phyloP scores from a whole-genome alignment of 2,888 invertebrate species.

The Agrilus mali region DNA sequence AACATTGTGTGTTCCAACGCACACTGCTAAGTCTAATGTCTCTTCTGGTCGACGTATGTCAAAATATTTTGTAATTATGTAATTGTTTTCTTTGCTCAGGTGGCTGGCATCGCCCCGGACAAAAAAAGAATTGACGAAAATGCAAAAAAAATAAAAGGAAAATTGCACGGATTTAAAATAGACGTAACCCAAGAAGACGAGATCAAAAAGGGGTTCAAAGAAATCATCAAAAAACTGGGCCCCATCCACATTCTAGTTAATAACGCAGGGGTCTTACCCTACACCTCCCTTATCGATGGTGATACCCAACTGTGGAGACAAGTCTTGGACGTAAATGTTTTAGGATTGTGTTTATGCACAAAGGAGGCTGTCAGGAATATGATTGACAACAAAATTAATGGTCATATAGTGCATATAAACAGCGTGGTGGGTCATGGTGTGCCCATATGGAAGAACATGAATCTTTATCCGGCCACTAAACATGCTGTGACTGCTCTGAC shows the following conservation, averaged over 20 bases:
- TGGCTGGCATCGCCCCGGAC: slow-evolving; percentile 1
- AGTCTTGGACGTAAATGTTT: slow-evolving; percentile 19
- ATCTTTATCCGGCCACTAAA: slow-evolving; percentile 9
- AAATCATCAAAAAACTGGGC: slow-evolving; percentile 11
- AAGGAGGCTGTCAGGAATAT: slow-evolving; percentile 17
- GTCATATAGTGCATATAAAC: slow-evolving; percentile 9
- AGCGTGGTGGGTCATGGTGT: slow-evolving; percentile 7
- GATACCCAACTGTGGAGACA: slow-evolving; percentile 17
- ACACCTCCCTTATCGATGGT: slow-evolving; percentile 13
- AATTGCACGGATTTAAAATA: slow-evolving; percentile 6
- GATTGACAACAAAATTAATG: slow-evolving; percentile 15
- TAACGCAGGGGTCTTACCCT: slow-evolving; percentile 10
- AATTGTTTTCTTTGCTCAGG: background rate
- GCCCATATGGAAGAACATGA: slow-evolving; percentile 5
- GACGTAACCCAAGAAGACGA: slow-evolving; percentile 11
- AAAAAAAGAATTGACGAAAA: slow-evolving; percentile 1
- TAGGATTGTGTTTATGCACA: slow-evolving; percentile 15
- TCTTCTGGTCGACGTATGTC: too few species aligned
- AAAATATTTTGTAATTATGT: too few species aligned
- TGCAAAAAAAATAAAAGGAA: slow-evolving; percentile 1
- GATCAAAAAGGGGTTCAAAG: slow-evolving; percentile 10
- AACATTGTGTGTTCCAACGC: too few species aligned
- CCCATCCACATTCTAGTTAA: slow-evolving; percentile 13
- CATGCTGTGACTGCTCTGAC: slow-evolving; percentile 9
- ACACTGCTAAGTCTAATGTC: too few species aligned